Base-by-base conservation (phyloP, 1,140 invertebrate species). In the Mercenaria mercenaria region DNA sequence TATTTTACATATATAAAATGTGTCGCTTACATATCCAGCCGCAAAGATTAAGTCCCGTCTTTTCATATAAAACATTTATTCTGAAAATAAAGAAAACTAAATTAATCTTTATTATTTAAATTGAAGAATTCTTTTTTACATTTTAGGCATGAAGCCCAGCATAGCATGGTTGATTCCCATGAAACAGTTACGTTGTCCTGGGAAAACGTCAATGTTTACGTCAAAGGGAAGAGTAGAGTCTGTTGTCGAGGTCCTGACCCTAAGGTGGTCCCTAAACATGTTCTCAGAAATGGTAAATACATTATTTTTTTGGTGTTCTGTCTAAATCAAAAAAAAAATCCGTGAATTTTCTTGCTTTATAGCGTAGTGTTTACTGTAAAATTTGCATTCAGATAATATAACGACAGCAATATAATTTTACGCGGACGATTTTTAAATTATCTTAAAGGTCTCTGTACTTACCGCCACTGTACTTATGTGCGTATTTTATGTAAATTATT, bases 111-210 rank as follows among this genome's bases (percentile, higher is more conserved):
- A n/a, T n/a, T n/a, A n/a, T n/a, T n/a, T n/a, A n/a, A n/a, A n/a
- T n/a, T n/a, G n/a, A n/a, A n/a, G n/a, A n/a, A n/a, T n/a, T n/a
- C n/a, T 43, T 4, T 50, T 32, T 80, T 26, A 15, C 23, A 32
- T 85, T 85, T 26, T 41, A 88, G 86, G 86, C 79, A 80, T 47
- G 72, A 81, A 26, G 56, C 61, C n/a, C 77, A 80, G 26, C 77
- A 80, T 26, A 83, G 80, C 50, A 76, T 89, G 80, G 47, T 89
- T 20, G 86, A 82, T 50, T 67, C 77, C 29, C 32, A 34, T 29
- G 88, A 83, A 43, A 84, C 67, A 8, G 88, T 89, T 26, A 83
- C 88, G 18, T 50, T 89, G 37, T 77, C 88, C 0, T 89, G 88
- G 88, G 52, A 83, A 69, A 74, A 89, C 47, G 39, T 89, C 20